Evolutionary conservation across 2,113 vertebrate species (phyloP), one percentile per base, ranked within the genome.

Genomic region (Pterocles orientalis): DNA sequence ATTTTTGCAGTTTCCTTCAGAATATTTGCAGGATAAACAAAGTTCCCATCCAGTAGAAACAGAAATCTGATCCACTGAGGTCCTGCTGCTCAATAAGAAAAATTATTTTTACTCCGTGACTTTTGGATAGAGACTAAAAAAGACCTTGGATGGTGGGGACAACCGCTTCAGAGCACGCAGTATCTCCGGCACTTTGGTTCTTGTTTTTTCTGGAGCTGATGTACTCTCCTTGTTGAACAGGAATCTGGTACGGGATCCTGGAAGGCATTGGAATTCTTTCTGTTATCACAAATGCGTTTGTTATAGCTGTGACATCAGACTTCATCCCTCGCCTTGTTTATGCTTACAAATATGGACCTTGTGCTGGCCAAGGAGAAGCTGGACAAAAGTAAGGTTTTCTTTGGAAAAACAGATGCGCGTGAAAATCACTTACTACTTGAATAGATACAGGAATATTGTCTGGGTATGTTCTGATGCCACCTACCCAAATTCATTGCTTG

Each of bases 321-420:
- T 99, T 99, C 93, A 99, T 99, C 94, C 99, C 99, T 91, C 99
- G 99, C 48, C 98, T 99, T 81, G 99, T 99, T 90, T 99, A 99
- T 60, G 98, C 98, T 61, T 99, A 99, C 96, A 99, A 99, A 94
- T 99, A 99, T 0, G 99, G 99, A 93, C 99, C 99, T 6, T 99
- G 99, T 96, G 99, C 99, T 6, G 98, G 99, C 71, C 98, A 98
- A 96, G 98, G 98, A 93, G 98, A 98, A 96, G 98, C 99, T 50
- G 99, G 99, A 89, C 98, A 99, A 96, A 99, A 99, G 99, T 99
- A 98, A 98, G 98, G 45, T 72, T 76, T 86, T 39, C 50, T 50
- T 14, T 47, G 18, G 18, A 50, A 36, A 60, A 94, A 72, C 2
- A 93, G 60, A 34, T 53, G 28, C 3, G 1, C 29, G 14, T 6